Evolutionary conservation across 2,888 invertebrate species (phyloP).

Genomic region (Podotricha telesiphe): DNA sequence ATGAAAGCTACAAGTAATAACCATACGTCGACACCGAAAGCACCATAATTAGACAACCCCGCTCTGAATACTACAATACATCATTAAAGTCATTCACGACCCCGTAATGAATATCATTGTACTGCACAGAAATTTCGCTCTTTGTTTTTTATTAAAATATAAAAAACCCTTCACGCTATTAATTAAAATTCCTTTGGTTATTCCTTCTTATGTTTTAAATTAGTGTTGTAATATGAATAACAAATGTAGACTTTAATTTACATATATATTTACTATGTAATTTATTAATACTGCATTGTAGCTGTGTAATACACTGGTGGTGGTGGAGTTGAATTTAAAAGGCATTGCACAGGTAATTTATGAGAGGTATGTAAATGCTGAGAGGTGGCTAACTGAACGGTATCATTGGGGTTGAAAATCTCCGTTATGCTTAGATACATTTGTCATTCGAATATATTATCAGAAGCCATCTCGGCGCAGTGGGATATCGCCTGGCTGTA

Average conservation of each 20-base stretch:
- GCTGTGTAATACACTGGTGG: too few species aligned
- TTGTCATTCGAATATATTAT: too few species aligned
- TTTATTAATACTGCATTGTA: too few species aligned
- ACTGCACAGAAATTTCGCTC: neutral
- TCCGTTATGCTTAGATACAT: too few species aligned
- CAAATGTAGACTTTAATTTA: neutral
- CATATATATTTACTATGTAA: neutral
- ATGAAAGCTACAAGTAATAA: slow-evolving; percentile 27
- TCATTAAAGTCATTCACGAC: slow-evolving; percentile 29
- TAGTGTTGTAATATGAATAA: neutral
- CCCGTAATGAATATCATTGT: slow-evolving; percentile 33
- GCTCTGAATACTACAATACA: slow-evolving; percentile 24
- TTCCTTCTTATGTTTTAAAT: neutral
- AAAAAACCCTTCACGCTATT: neutral
- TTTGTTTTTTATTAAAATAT: slow-evolving; percentile 11
- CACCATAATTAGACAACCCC: slow-evolving; percentile 24
- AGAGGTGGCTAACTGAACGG: too few species aligned
- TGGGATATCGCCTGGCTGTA: too few species aligned
- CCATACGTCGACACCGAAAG: slow-evolving; percentile 25
- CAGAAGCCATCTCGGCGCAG: too few species aligned
- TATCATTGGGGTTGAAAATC: too few species aligned
- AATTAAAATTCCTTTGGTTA: slow-evolving; percentile 12
- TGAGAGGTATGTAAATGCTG: too few species aligned
- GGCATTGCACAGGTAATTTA: too few species aligned
- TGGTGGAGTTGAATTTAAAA: too few species aligned